phyloP scores from a whole-genome alignment of 2,113 vertebrate genomes.

The Tragulus kanchil region DNA sequence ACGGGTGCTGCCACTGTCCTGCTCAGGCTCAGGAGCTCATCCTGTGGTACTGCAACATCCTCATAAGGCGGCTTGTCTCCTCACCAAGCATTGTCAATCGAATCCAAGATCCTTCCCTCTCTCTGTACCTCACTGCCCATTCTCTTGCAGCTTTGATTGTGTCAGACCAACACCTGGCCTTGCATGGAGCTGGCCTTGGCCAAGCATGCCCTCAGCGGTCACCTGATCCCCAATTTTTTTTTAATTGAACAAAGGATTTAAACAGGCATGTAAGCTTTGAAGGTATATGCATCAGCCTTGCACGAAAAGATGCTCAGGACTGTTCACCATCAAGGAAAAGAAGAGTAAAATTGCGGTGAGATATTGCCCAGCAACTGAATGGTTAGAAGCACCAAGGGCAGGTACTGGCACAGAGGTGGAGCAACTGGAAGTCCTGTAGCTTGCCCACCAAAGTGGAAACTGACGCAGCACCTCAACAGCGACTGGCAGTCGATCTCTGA shows the following conservation, averaged over 20 bases:
- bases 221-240: background rate
- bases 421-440: rapidly evolving
- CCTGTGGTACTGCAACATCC: no score
- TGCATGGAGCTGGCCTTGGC: no score
- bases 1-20: no score
- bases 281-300: background rate
- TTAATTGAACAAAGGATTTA: background rate
- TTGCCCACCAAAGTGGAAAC: rapidly evolving
- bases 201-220: no score
- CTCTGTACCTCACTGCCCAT: no score
- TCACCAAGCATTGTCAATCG: no score
- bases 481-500: background rate
- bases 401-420: rapidly evolving
- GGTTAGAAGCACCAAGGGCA: rapidly evolving
- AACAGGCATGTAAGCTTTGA: background rate
- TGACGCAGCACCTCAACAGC: rapidly evolving
- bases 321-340: background rate
- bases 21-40: no score
- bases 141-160: no score
- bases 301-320: background rate
- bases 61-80: no score
- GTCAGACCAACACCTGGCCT: no score
- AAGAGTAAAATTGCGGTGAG: background rate
- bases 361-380: background rate
- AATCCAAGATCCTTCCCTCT: no score